Evolutionary conservation across 2,113 vertebrate species (phyloP).

Genomic region (Chrysemys picta): DNA sequence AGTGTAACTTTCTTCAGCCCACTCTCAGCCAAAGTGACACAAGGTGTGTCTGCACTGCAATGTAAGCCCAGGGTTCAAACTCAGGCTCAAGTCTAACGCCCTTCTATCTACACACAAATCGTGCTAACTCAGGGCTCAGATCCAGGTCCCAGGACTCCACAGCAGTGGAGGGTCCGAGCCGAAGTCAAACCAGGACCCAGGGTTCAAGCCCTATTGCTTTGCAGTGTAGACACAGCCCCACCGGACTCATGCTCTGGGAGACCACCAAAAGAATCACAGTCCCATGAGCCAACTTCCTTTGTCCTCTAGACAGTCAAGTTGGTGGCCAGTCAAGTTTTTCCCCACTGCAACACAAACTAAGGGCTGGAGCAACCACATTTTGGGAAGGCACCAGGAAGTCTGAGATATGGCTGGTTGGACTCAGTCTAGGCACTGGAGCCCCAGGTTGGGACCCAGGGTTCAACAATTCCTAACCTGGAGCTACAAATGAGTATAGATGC

Average conservation of each 20-base stretch:
- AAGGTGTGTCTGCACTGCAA: background rate
- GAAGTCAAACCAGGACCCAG: background rate
- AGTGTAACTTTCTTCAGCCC: accelerated
- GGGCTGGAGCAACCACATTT: background rate
- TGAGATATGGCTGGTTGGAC: background rate
- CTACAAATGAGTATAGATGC: background rate
- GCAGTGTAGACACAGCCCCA: background rate
- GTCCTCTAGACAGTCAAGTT: background rate
- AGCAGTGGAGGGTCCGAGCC: too few relatives aligned
- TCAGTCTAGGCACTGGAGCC: background rate
- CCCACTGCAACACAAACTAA: background rate
- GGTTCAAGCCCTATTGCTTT: background rate
- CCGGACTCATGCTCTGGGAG: too few relatives aligned
- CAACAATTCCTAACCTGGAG: background rate
- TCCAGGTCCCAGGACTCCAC: background rate
- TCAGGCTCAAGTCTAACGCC: too few relatives aligned
- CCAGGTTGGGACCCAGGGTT: background rate
- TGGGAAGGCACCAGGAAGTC: background rate
- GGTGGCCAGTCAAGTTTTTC: background rate
- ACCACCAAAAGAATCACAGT: background rate
- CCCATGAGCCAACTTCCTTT: background rate
- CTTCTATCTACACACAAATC: background rate
- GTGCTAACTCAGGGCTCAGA: background rate
- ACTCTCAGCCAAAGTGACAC: background rate
- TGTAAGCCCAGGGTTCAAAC: background rate